A percentile compares a stretch with the other conserved stretches of the same genome.
phyloP scores from a whole-genome alignment of 2,113 vertebrate species.

The Marcusenius ussheri region DNA sequence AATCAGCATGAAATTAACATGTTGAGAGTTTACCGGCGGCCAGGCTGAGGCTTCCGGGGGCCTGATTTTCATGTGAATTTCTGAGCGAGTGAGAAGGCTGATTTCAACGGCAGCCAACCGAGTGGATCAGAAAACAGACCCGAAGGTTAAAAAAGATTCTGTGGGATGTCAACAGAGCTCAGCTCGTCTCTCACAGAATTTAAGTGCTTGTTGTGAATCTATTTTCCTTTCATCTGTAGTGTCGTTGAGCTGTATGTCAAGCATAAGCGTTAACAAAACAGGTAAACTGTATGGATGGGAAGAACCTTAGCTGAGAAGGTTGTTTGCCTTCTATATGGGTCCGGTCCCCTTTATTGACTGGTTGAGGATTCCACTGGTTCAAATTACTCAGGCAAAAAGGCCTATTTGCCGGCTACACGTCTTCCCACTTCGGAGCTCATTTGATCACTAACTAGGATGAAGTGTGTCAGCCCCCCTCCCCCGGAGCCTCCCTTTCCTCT shows the following conservation, averaged over 20 bases:
- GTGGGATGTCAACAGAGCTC: neutral
- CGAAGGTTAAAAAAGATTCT: neutral
- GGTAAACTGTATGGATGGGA: neutral
- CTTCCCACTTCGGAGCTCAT: conserved; percentile 7
- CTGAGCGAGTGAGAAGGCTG: neutral
- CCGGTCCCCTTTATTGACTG: conserved; percentile 19
- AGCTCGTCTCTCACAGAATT: neutral
- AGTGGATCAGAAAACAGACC: neutral
- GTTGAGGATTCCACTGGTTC: conserved; percentile 19
- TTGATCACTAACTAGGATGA: neutral
- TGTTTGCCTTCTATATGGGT: neutral
- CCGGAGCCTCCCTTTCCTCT: neutral
- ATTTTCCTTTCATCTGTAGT: conserved; percentile 12
- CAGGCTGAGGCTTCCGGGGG: neutral
- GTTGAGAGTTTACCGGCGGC: neutral
- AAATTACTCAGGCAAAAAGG: conserved; percentile 22
- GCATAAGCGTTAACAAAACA: neutral
- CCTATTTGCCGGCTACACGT: conserved; percentile 11
- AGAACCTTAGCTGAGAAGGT: neutral
- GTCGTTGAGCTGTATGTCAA: neutral
- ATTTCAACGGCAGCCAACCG: neutral
- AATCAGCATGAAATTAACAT: conserved; percentile 26
- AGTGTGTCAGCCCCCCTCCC: neutral
- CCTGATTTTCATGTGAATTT: neutral
- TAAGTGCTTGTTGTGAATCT: neutral